These are phyloP conservation scores for Gephyroberyx darwinii DNA, from an alignment of 2,797 vertebrate species.

Conservation along the genomic window DNA sequence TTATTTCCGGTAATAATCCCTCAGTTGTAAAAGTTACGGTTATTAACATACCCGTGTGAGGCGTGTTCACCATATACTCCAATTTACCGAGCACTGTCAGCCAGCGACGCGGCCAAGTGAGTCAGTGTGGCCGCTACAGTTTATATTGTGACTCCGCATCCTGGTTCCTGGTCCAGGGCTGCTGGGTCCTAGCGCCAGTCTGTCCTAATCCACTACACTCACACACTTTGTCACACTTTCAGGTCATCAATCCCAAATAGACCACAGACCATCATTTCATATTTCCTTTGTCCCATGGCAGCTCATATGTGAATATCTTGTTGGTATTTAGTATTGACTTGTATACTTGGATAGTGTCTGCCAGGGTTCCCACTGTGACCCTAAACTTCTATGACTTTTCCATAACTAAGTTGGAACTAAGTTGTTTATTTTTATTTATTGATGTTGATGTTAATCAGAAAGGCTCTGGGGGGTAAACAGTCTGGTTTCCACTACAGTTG, in stretches of 20 bases:
- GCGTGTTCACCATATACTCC: constrained; percentile 18
- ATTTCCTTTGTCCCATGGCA: neutral
- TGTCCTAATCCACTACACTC: rapidly evolving
- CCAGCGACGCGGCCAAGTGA: constrained; percentile 49
- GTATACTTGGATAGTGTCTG: no score
- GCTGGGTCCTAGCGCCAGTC: constrained; percentile 68
- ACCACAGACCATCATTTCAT: neutral
- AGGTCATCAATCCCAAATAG: no score
- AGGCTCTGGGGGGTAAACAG: neutral
- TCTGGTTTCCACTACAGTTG: neutral
- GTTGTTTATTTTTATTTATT: no score
- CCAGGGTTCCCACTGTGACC: no score
- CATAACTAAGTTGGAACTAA: neutral
- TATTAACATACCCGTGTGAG: constrained; percentile 9
- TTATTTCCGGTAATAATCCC: constrained; percentile 40
- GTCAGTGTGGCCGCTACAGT: constrained; percentile 51
- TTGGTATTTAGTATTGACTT: no score
- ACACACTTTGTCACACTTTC: constrained; percentile 1
- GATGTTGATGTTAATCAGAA: neutral
- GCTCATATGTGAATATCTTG: neutral
- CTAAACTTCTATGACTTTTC: no score
- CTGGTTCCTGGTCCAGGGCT: constrained; percentile 8
- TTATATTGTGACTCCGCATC: constrained; percentile 35
- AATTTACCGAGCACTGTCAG: constrained; percentile 27
- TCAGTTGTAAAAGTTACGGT: constrained; percentile 29